phyloP scores from a whole-genome alignment of 92 coral and sea anemone genomes.

The Actinostola sp. region DNA sequence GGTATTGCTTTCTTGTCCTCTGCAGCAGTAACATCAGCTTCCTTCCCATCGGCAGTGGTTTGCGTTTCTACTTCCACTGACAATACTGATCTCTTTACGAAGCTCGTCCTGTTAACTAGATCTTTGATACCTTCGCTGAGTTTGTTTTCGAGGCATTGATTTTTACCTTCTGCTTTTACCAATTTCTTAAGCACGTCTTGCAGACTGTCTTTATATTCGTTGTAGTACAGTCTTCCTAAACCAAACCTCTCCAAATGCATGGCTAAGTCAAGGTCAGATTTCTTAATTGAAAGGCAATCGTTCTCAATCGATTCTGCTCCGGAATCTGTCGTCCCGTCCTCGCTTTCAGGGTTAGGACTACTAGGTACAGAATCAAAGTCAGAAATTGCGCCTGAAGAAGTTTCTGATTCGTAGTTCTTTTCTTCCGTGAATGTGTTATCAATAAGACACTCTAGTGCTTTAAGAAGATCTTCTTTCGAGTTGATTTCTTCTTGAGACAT shows the following conservation, averaged over 20 bases:
- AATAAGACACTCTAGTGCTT: conserved; percentile 64
- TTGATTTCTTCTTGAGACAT: conserved; percentile 49
- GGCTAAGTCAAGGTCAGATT: conserved; percentile 61
- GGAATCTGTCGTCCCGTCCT: conserved; percentile 53
- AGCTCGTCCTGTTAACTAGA: conserved; percentile 54
- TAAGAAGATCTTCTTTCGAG: conserved; percentile 58
- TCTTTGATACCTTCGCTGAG: conserved; percentile 48
- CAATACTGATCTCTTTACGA: conserved; percentile 24
- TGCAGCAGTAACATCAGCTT: not conserved
- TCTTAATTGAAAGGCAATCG: conserved; percentile 65
- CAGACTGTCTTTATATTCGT: conserved; percentile 84
- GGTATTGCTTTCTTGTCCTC: not conserved
- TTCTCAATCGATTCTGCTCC: conserved; percentile 74
- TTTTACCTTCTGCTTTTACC: conserved; percentile 51
- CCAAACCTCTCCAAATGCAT: conserved; percentile 81
- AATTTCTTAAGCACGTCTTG: conserved; percentile 56
- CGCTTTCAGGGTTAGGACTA: conserved; percentile 30
- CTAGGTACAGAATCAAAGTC: conserved; percentile 68
- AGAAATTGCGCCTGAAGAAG: conserved; percentile 82
- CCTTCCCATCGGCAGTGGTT: not conserved
- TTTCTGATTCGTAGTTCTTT: conserved; percentile 53
- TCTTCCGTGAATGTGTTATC: conserved; percentile 37
- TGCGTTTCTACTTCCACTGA: conserved; percentile 38
- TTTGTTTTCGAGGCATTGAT: conserved; percentile 52
- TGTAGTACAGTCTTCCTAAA: conserved; percentile 82